Evolutionary conservation across 2,888 invertebrate genomes (phyloP).

Genomic region (Scaeva pyrastri): DNA sequence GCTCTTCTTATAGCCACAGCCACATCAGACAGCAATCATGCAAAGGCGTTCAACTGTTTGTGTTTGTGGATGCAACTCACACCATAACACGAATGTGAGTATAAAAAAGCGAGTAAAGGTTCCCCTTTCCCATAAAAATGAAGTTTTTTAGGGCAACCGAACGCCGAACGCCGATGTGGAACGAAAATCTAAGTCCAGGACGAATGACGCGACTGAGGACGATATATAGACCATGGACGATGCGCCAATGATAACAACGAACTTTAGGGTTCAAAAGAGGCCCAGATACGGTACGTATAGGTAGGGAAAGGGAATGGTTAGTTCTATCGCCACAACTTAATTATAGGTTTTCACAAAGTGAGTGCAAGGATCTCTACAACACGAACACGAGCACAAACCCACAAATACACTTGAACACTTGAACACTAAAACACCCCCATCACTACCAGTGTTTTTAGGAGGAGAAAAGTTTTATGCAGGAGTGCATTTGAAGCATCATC

Average conservation of each 20-base stretch:
- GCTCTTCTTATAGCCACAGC: constrained; percentile 10
- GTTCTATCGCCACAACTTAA: constrained; percentile 64
- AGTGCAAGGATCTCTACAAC: constrained; percentile 8
- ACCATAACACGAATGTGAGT: not conserved
- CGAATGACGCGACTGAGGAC: too few species aligned
- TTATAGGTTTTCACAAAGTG: constrained; percentile 60
- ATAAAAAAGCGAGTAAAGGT: not conserved
- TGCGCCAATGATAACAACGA: constrained; percentile 13
- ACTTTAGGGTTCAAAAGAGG: not conserved
- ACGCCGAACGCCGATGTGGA: not conserved
- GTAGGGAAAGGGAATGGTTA: too few species aligned
- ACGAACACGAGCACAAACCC: too few species aligned
- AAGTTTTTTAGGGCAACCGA: constrained; percentile 25
- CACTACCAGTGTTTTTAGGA: not conserved
- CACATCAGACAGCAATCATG: constrained; percentile 43
- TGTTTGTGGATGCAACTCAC: constrained; percentile 61
- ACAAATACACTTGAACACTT: not conserved
- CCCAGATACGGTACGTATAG: not conserved
- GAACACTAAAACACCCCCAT: not conserved
- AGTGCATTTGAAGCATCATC: constrained; percentile 72
- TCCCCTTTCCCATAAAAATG: constrained; percentile 42
- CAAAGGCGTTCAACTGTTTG: constrained; percentile 52
- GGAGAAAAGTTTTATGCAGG: constrained; percentile 67
- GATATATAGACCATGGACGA: too few species aligned
- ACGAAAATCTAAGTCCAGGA: constrained; percentile 32